A percentile compares a stretch with the other conserved stretches of the same genome.
Evolutionary conservation across 1,140 invertebrate genomes (phyloP).

Genomic region (Lepidurus packardi): DNA sequence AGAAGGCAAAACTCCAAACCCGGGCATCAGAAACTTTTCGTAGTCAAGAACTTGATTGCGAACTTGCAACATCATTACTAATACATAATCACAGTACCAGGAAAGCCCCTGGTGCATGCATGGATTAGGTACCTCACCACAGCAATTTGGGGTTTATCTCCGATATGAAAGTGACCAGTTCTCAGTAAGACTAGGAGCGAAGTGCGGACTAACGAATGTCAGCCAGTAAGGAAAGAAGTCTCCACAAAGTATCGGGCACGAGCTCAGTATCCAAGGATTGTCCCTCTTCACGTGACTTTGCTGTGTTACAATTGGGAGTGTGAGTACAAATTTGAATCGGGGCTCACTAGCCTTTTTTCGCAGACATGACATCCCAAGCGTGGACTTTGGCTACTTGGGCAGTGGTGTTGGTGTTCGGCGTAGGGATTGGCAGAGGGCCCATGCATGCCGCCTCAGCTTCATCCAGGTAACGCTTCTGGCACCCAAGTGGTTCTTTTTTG

Average conservation of each 20-base stretch:
- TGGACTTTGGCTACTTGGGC: constrained; percentile 3
- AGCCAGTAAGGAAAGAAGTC: background rate
- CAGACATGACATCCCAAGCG: background rate
- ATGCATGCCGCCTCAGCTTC: background rate
- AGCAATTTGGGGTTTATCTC: background rate
- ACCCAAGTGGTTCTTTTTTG: background rate
- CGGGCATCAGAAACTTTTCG: background rate
- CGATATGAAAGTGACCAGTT: background rate
- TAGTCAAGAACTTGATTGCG: background rate
- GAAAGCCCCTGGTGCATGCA: background rate
- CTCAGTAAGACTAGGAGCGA: background rate
- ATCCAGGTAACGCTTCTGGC: background rate
- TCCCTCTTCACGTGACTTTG: background rate
- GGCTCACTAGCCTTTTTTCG: background rate
- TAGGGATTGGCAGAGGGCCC: constrained; percentile 2
- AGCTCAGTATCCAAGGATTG: background rate
- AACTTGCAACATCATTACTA: background rate
- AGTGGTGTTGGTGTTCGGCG: background rate
- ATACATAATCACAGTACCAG: background rate
- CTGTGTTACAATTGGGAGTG: background rate
- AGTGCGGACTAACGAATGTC: background rate
- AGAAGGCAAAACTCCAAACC: background rate
- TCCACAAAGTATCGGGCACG: background rate
- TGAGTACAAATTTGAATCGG: background rate
- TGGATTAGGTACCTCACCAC: background rate